Evolutionary conservation across 1,140 invertebrate species (phyloP), one percentile per base, ranked within the genome.

Genomic region (Medauroidea extradentata): DNA sequence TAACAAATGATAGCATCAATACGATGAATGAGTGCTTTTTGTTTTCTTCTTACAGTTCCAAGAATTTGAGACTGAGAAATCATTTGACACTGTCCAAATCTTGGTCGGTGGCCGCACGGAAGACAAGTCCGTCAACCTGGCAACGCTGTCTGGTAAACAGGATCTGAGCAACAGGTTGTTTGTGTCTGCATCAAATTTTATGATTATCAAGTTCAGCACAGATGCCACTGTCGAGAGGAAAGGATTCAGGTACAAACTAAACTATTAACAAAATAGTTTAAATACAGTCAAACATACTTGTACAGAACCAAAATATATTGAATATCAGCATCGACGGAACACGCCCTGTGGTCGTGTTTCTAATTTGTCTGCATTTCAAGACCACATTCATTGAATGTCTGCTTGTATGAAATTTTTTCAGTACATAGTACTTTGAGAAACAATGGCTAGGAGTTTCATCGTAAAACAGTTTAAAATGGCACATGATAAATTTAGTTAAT

Each of bases 41-140:
- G 14, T 11, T 7, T 59, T 61, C 59, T 64, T 56, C 65, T 71
- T 75, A 46, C 80, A 97, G 85, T 96, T 98, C 75, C 93, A 93
- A 81, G 91, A 96, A 78, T 98, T 99, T 75, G 94, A 96, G 71
- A 98, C 95, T 3, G 96, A 98, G 77, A 91, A 94, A 72, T 89
- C 91, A 66, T 94, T 95, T 69, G 96, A 98, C 75, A 93, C 94
- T 34, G 93, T 98, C 5, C 93, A 96, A 76, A 92, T 98, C 63
- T 79, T 97, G 63, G 93, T 93, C 2, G 96, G 96, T 23, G 96
- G 95, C 21, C 82, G 92, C 66, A 96, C 95, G 3, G 95, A 98
- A 78, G 91, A 96, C 58, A 92, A 94, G 65, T 90, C 93, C 14
- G 89, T 94, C 2, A 93, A 91, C 62, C 76, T 98, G 60, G 92